phyloP scores from a whole-genome alignment of 2,797 vertebrate genomes.

The Onychomys torridus region DNA sequence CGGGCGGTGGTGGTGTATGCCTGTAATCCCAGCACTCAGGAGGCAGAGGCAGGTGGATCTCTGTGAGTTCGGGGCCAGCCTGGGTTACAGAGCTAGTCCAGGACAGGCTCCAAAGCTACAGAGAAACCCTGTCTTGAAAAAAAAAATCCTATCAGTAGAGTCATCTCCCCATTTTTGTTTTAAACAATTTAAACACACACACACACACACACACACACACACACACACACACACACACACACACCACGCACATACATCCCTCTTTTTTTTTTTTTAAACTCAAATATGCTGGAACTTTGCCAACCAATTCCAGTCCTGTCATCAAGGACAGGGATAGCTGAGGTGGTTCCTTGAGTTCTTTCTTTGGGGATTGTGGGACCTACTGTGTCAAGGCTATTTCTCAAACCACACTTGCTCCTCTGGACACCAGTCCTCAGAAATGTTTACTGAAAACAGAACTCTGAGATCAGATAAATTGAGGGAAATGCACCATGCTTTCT shows the following conservation, averaged over 20 bases:
- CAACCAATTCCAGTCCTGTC: not conserved
- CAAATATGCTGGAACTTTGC: not conserved
- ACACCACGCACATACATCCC: not conserved
- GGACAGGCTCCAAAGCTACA: too few relatives aligned
- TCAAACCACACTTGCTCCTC: constrained; percentile 51
- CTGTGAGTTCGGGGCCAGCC: too few relatives aligned
- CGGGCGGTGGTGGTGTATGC: too few relatives aligned
- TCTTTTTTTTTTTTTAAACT: constrained; percentile 5
- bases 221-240: not conserved
- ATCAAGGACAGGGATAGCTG: not conserved
- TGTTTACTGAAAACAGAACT: constrained; percentile 55
- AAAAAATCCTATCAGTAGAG: not conserved
- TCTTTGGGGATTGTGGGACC: not conserved
- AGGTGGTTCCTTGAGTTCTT: constrained; percentile 36
- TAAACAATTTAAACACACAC: not conserved
- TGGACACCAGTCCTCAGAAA: constrained; percentile 29
- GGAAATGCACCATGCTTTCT: constrained; percentile 1
- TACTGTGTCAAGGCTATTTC: constrained; percentile 9
- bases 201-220: not conserved
- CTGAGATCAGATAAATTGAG: constrained; percentile 32
- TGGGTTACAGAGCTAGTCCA: too few relatives aligned
- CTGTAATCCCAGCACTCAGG: too few relatives aligned
- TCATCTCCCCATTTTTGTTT: not conserved
- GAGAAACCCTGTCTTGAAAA: too few relatives aligned
- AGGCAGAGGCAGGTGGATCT: too few relatives aligned